These are phyloP conservation scores for Solen grandis DNA, from an alignment of 1,140 invertebrate genomes.

Conservation along the genomic window DNA sequence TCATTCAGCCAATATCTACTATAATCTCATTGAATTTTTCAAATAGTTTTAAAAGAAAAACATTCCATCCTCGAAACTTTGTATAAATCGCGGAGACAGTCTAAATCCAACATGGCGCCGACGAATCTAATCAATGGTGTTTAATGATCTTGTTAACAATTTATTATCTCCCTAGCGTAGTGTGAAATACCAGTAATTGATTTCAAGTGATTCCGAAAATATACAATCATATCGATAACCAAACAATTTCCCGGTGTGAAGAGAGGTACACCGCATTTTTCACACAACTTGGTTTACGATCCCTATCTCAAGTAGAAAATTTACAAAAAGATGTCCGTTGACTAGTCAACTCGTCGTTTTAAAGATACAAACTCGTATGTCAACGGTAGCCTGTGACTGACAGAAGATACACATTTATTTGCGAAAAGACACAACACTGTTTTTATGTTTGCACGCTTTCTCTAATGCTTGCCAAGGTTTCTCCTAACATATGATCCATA, in stretches of 20 bases:
- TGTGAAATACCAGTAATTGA: slow-evolving; percentile 56
- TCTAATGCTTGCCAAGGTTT: too few relatives aligned
- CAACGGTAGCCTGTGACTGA: slow-evolving; percentile 33
- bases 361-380: slow-evolving; percentile 57
- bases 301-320: slow-evolving; percentile 33
- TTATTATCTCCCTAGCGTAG: slow-evolving; percentile 53
- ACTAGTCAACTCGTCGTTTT: slow-evolving; percentile 36
- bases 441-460: slow-evolving; percentile 35
- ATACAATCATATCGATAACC: slow-evolving; percentile 50
- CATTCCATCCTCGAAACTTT: too few relatives aligned
- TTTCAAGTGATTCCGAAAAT: slow-evolving; percentile 56
- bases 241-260: slow-evolving; percentile 37
- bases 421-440: slow-evolving; percentile 52
- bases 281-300: slow-evolving; percentile 9
- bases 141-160: slow-evolving; percentile 54
- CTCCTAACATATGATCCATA: not conserved
- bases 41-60: too few relatives aligned
- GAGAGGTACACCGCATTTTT: slow-evolving; percentile 6
- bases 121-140: slow-evolving; percentile 10
- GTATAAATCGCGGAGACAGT: too few relatives aligned
- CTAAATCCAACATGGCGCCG: slow-evolving; percentile 53
- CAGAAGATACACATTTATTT: slow-evolving; percentile 55
- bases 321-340: slow-evolving; percentile 47
- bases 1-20: too few relatives aligned
- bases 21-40: too few relatives aligned